Percentiles rank a stretch among this genome's conserved stretches.
These are phyloP conservation scores for Ctenosaura bakeri DNA, from an alignment of 2,797 vertebrate genomes.

Conservation along the genomic window DNA sequence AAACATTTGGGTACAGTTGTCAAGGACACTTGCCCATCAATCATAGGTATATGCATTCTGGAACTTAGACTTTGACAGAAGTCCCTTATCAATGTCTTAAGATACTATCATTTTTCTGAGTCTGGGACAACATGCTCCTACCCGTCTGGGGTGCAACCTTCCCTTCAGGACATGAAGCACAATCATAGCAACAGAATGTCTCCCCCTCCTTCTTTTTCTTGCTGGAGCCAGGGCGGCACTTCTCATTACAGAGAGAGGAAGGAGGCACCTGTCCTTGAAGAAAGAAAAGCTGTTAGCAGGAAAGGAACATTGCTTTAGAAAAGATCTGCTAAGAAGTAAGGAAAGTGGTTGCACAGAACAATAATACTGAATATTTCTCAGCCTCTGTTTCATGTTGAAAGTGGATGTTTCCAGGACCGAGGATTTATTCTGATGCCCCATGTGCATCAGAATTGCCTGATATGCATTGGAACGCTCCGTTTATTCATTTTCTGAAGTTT, in stretches of 20 bases:
- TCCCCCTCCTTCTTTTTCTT: conserved; percentile 4
- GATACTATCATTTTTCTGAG: too few species aligned
- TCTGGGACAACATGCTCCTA: neutral
- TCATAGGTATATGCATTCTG: neutral
- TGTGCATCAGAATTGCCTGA: too few species aligned
- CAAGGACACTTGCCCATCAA: too few species aligned
- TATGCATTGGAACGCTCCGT: too few species aligned
- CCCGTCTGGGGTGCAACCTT: conserved; percentile 11
- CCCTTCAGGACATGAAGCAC: conserved; percentile 1
- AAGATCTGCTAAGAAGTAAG: neutral
- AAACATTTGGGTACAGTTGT: too few species aligned
- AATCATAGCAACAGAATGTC: conserved; percentile 36
- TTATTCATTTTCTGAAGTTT: too few species aligned
- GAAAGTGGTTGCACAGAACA: neutral
- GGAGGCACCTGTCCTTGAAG: neutral
- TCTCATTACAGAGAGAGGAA: conserved; percentile 8
- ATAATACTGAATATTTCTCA: neutral
- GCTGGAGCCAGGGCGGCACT: neutral
- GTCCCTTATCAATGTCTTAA: neutral
- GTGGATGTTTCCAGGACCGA: too few species aligned
- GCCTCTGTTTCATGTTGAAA: too few species aligned
- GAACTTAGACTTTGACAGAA: neutral
- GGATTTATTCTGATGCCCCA: too few species aligned
- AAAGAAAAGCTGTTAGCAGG: neutral
- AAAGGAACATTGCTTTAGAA: neutral